These are phyloP conservation scores for Trachelus troglodyta DNA, from an alignment of 2,888 invertebrate species.

Conservation along the genomic window DNA sequence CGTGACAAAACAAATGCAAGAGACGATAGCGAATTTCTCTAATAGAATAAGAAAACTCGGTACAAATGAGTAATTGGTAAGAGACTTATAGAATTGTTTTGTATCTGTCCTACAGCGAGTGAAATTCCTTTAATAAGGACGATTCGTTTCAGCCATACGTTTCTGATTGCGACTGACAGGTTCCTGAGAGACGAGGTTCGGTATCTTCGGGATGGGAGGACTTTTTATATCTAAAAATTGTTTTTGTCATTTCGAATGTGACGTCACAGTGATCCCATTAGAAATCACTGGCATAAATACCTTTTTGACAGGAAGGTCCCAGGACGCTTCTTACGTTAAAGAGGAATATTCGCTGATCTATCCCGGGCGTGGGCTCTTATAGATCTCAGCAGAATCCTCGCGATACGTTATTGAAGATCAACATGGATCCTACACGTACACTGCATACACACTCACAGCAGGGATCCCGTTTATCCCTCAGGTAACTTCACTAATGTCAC, in stretches of 20 bases:
- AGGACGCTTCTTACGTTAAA: background rate
- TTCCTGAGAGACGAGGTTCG: background rate
- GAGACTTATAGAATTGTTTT: background rate
- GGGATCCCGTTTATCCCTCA: background rate
- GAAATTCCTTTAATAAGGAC: background rate
- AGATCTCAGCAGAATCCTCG: background rate
- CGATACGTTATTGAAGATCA: background rate
- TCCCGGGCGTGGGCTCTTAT: constrained; percentile 9
- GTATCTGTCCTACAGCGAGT: background rate
- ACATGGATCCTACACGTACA: background rate
- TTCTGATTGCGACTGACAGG: background rate
- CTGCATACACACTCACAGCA: background rate
- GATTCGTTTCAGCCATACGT: background rate
- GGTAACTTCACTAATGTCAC: background rate
- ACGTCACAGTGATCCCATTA: background rate
- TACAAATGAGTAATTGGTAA: background rate
- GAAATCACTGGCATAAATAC: background rate
- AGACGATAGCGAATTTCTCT: background rate
- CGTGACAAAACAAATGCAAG: background rate
- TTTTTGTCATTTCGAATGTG: background rate
- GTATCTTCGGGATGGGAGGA: background rate
- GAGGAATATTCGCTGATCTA: constrained; percentile 6
- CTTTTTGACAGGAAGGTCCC: background rate
- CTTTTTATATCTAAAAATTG: background rate
- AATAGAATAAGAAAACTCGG: background rate